These are phyloP conservation scores for Eupithecia dodoneata DNA, from an alignment of 2,888 invertebrate species.

Conservation along the genomic window DNA sequence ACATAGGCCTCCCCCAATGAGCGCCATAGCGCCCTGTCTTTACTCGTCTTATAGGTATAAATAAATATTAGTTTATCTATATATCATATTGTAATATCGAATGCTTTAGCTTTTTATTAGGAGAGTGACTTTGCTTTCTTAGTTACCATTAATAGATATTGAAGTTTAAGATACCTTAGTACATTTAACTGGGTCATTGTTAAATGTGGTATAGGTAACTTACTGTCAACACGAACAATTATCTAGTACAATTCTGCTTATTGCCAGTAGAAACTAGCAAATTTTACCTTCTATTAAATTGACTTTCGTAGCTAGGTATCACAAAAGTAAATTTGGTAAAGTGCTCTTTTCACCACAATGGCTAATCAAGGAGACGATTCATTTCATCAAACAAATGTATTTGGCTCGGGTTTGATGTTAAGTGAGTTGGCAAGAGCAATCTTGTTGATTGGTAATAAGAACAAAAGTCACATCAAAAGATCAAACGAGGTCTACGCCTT, in stretches of 20 bases:
- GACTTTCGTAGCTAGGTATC: not conserved
- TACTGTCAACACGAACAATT: not conserved
- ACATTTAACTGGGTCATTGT: no score
- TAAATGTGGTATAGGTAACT: no score
- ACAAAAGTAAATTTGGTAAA: not conserved
- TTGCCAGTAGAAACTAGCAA: not conserved
- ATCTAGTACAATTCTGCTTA: not conserved
- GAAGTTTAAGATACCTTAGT: no score
- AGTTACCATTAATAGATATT: not conserved
- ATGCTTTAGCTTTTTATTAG: not conserved
- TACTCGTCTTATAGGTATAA: no score
- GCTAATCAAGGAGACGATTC: conserved; percentile 15
- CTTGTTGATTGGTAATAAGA: conserved; percentile 72
- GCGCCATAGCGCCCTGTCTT: no score
- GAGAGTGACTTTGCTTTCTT: not conserved
- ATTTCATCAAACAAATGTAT: conserved; percentile 24
- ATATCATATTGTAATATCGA: no score
- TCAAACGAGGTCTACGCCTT: conserved; percentile 39
- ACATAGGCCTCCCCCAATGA: no score
- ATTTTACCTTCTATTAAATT: not conserved
- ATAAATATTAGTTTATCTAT: no score
- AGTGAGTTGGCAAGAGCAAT: conserved; percentile 65
- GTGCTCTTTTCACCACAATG: conserved; percentile 10
- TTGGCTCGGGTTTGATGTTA: conserved; percentile 57
- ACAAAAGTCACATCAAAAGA: conserved; percentile 53